Base-by-base conservation (phyloP, 2,113 vertebrate species). In the Protomyctophum bolini region DNA sequence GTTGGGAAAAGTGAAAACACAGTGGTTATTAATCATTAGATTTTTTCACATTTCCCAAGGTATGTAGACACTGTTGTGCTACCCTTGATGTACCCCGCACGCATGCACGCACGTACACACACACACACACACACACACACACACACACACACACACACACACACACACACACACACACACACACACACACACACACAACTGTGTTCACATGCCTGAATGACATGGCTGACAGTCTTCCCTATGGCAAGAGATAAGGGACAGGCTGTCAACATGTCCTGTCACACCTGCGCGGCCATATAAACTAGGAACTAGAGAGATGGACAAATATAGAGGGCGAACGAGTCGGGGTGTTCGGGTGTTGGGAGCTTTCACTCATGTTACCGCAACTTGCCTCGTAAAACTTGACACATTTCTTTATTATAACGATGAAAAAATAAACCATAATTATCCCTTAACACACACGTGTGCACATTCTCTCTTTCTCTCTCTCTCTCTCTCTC, bases 201-300 rank as follows among this genome's bases (percentile, higher is more conserved):
- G 77, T 88, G 87, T 86, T 85, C 84, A 83, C 78, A 67, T 81
- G 73, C 82, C 80, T 87, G 87, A 84, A 86, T 86, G 88, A 89
- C 90, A 82, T 77, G 45, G 85, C 85, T 89, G 86, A 88, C 87
- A 86, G 82, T 87, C 89, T 85, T 72, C 81, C 90, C 87, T 60
- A 79, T 74, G 78, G 87, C 84, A 83, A 86, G 81, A 84, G 87
- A 86, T 76, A 68, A 82, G 85, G 90, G 87, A 90, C 87, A 90
- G 81, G 87, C 90, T 91, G 87, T 89, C 90, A 89, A 76, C 87
- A 89, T 86, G 86, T 85, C 79, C 87, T 15, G 47, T 47, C 88
- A 82, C 82, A 89, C 89, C 88, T 90, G 90, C 82, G 80, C 81
- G 72, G 67, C 51, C 78, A 46, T 72, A 66, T 56, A 60, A 66